phyloP scores from a whole-genome alignment of 2,113 vertebrate genomes.

The Bujurquina vittata region DNA sequence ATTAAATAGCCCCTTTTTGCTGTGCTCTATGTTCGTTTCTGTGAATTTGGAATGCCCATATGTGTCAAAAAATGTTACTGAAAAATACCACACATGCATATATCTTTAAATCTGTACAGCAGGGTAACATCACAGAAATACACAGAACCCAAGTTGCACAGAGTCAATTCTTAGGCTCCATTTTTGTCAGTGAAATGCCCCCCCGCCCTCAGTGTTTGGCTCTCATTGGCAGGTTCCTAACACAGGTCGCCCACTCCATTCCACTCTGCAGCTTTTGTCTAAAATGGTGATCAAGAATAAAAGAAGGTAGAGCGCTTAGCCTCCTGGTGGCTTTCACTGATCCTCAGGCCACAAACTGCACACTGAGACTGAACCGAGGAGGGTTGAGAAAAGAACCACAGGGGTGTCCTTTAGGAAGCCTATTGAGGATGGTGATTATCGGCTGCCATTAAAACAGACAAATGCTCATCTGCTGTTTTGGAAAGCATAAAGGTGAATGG shows the following conservation, averaged over 20 bases:
- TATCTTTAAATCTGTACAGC: neutral
- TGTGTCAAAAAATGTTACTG: neutral
- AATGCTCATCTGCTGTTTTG: conserved; percentile 32
- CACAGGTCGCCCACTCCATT: conserved; percentile 39
- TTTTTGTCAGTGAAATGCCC: conserved; percentile 10
- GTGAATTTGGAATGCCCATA: neutral
- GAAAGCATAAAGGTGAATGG: conserved; percentile 2
- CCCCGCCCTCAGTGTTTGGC: neutral
- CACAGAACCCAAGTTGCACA: neutral
- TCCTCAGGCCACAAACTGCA: conserved; percentile 22
- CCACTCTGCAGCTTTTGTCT: conserved; percentile 29
- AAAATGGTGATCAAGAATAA: conserved; percentile 38
- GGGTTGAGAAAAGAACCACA: conserved; percentile 12
- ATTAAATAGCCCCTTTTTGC: neutral
- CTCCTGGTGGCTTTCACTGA: conserved; percentile 28
- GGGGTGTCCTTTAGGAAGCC: conserved; percentile 16
- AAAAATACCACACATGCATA: neutral
- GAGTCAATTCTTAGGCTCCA: neutral
- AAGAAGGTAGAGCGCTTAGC: conserved; percentile 11
- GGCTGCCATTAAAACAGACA: conserved; percentile 24
- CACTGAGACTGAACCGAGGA: conserved; percentile 11
- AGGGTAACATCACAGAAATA: neutral
- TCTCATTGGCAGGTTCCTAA: conserved; percentile 15
- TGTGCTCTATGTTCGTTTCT: neutral
- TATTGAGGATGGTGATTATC: conserved; percentile 18